Evolutionary conservation across 1,140 invertebrate species (phyloP).

Genomic region (Hycleus cichorii): DNA sequence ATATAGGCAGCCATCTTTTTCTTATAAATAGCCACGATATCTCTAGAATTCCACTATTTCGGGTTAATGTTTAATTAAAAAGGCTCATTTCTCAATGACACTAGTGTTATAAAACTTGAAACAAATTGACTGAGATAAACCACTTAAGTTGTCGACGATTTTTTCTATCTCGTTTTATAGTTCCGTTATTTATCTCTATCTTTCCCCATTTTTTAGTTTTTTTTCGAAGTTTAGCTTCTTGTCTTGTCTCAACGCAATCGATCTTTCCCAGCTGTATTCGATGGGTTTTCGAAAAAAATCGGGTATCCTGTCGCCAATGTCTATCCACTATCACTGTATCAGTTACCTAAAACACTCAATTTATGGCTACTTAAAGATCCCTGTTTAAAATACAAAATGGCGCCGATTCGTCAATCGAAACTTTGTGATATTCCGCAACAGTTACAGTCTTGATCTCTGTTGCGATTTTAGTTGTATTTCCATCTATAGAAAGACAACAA

Average conservation of each 20-base stretch:
- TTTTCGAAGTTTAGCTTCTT: no score
- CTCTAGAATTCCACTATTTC: conserved; percentile 10
- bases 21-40: conserved; percentile 5
- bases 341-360: conserved; percentile 26
- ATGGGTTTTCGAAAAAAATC: conserved; percentile 8
- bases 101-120: conserved; percentile 11
- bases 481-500: no score
- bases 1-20: no score
- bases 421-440: no score
- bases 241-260: no score
- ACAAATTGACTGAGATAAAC: conserved; percentile 23
- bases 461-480: no score
- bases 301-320: conserved; percentile 6
- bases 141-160: conserved; percentile 8
- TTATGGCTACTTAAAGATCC: conserved; percentile 30
- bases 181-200: no score
- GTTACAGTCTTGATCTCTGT: no score
- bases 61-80: conserved; percentile 13
- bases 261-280: no score
- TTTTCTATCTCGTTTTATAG: not conserved
- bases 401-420: no score
- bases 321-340: conserved; percentile 11
- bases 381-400: conserved; percentile 6
- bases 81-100: conserved; percentile 16
- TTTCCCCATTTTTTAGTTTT: no score